Evolutionary conservation across 2,797 vertebrate genomes (phyloP), one percentile per base, ranked within the genome.

Genomic region (Alosa sapidissima): DNA sequence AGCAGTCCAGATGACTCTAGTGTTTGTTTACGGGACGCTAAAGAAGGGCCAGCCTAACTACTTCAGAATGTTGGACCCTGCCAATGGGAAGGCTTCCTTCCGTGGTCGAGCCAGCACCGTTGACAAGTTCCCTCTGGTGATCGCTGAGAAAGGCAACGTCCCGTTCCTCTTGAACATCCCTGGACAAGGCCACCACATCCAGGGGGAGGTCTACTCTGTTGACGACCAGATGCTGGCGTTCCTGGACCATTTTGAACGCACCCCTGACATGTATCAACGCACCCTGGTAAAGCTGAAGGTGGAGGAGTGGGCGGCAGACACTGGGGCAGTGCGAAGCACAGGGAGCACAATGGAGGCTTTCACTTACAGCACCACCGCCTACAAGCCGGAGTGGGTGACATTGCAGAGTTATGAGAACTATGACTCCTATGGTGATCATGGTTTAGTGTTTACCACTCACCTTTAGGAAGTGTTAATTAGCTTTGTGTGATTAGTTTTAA

Each of bases 1-100:
- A 0, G 41, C 81, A 2, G 0, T 72, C 82, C 75, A 55, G 0
- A 97, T 98, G 97, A 87, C 91, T 0, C 88, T 24, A 0, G 58
- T 99, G 81, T 99, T 99, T 0, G 94, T 98, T 28, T 99, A 99
- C 0, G 97, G 98, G 82, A 99, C 96, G 0, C 94, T 99, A 68
- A 99, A 98, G 93, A 95, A 89, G 81, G 97, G 96, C 51, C 98
- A 99, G 89, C 98, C 97, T 82, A 98, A 98, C 89, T 0, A 93
- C 91, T 78, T 16, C 81, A 81, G 85, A 16, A 91, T 96, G 93
- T 24, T 89, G 0, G 83, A 95, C 24, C 0, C 14, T 0, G 48
- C 84, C 52, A 93, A 96, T 0, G 97, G 97, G 13, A 88, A 88
- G 0, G 94, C 96, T 0, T 87, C 90, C 86, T 96, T 96, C 90